Conservation (phyloP, 2,888 invertebrate genomes). For the Dasysyrphus albostriatus region DNA sequence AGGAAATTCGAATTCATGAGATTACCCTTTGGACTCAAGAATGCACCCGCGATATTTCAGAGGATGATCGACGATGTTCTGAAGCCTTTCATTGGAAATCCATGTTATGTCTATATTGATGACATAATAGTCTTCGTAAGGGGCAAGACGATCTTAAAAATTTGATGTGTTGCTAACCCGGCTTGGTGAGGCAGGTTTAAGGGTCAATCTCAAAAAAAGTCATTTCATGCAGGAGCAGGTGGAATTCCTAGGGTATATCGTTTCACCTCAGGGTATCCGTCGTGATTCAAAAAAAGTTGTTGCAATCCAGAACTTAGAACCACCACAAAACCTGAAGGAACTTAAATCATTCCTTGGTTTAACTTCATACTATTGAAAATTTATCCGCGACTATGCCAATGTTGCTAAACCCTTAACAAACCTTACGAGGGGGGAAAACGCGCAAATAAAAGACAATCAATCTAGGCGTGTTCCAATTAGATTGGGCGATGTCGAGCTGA, state of each 20-base stretch:
- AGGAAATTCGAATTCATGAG: background rate
- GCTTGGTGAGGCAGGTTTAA: background rate
- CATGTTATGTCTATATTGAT: too few relatives aligned
- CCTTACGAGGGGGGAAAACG: background rate
- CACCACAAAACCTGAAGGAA: background rate
- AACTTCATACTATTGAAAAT: background rate
- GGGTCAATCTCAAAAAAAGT: background rate
- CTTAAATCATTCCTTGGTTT: background rate
- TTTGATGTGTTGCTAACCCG: background rate
- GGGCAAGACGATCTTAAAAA: background rate
- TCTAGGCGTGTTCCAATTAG: background rate
- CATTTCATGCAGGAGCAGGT: background rate
- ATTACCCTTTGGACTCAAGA: background rate
- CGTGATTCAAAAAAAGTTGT: background rate
- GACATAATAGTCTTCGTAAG: too few relatives aligned
- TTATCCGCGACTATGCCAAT: background rate
- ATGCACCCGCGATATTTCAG: background rate
- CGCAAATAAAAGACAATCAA: background rate
- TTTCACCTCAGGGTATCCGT: background rate
- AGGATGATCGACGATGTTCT: background rate
- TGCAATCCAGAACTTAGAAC: background rate
- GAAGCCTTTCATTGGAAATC: background rate
- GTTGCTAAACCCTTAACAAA: background rate
- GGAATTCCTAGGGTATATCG: background rate
- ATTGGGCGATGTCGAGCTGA: background rate